These are phyloP conservation scores for Caloenas nicobarica DNA, from an alignment of 2,113 vertebrate species.

Conservation along the genomic window DNA sequence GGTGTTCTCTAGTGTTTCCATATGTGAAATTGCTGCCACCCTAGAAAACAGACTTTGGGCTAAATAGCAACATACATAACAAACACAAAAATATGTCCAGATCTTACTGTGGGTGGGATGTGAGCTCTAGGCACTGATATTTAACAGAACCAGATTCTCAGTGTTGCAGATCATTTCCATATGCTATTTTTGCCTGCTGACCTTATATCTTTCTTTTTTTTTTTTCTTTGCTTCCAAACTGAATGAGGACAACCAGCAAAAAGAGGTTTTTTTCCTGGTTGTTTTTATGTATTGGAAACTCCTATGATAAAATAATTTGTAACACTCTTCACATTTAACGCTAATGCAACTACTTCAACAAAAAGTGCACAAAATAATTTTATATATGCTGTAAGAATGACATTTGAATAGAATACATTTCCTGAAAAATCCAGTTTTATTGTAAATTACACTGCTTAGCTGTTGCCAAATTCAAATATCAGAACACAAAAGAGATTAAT, in stretches of 20 bases:
- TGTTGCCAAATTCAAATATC: background rate
- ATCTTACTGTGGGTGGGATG: background rate
- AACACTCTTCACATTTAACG: background rate
- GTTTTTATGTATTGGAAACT: background rate
- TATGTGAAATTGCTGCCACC: background rate
- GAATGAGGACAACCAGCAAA: background rate
- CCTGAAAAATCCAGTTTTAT: background rate
- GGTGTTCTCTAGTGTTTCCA: background rate
- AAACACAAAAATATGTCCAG: background rate
- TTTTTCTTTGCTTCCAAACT: background rate
- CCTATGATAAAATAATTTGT: background rate
- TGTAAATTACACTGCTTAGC: background rate
- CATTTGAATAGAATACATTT: background rate
- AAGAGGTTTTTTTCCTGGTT: background rate
- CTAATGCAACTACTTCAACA: background rate
- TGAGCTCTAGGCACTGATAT: constrained; percentile 10
- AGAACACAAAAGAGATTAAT: background rate
- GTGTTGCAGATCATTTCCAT: background rate
- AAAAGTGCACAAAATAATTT: background rate
- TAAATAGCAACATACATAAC: background rate
- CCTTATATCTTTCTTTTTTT: background rate
- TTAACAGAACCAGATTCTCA: constrained; percentile 7
- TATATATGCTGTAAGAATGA: background rate
- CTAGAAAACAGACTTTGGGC: background rate
- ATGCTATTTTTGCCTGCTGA: background rate